Evolutionary conservation across 1,140 invertebrate genomes (phyloP).

Genomic region (Listronotus oregonensis): DNA sequence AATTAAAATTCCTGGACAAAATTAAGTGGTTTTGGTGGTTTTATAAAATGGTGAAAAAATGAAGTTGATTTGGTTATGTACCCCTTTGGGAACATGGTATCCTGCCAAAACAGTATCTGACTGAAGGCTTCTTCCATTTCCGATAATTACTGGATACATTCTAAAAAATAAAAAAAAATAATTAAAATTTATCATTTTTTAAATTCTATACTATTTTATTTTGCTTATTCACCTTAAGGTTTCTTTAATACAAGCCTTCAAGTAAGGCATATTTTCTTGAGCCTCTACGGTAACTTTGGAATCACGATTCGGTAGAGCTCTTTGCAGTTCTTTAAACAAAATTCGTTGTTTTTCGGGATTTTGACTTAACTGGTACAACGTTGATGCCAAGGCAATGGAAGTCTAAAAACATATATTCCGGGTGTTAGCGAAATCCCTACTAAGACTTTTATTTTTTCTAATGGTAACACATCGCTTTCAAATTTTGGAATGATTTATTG

Average conservation of each 20-base stretch:
- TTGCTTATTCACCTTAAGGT: slow-evolving; percentile 73
- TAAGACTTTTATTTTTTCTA: too few species aligned
- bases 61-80: slow-evolving; percentile 57
- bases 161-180: slow-evolving; percentile 57
- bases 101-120: slow-evolving; percentile 79
- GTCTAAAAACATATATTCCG: too few species aligned
- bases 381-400: slow-evolving; percentile 76
- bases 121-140: slow-evolving; percentile 80
- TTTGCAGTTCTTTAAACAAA: slow-evolving; percentile 71
- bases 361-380: slow-evolving; percentile 78
- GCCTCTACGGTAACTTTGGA: slow-evolving; percentile 65
- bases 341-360: slow-evolving; percentile 76
- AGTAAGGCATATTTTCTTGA: slow-evolving; percentile 74
- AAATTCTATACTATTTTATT: too few species aligned
- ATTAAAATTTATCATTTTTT: too few species aligned
- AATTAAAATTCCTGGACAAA: too few species aligned
- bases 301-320: slow-evolving; percentile 62
- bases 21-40: too few species aligned
- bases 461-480: too few species aligned
- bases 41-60: too few species aligned
- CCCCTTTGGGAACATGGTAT: slow-evolving; percentile 86
- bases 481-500: too few species aligned
- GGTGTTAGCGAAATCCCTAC: too few species aligned
- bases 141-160: slow-evolving; percentile 86
- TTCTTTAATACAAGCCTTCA: slow-evolving; percentile 90